Evolutionary conservation across 2,797 vertebrate species (phyloP).

Genomic region (Austrolebias charrua): DNA sequence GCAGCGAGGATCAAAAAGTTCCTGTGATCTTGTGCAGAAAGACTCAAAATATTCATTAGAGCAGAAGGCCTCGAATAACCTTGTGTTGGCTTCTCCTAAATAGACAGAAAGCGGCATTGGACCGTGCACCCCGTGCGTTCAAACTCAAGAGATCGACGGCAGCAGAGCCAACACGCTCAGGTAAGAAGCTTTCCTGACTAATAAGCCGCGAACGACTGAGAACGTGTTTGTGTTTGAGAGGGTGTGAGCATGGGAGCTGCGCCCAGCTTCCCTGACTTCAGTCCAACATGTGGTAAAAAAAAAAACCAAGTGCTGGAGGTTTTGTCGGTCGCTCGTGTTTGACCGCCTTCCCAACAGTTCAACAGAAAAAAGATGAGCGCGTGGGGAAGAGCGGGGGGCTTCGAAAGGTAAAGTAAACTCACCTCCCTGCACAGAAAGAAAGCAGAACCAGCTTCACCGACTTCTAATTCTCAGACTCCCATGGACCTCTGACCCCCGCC

Average conservation of each 20-base stretch:
- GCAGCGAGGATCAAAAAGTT: neutral
- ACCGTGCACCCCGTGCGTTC: constrained; percentile 56
- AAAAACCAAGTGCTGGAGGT: constrained; percentile 45
- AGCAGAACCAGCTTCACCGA: constrained; percentile 42
- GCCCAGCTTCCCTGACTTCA: constrained; percentile 43
- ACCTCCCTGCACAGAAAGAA: constrained; percentile 43
- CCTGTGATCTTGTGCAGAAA: neutral
- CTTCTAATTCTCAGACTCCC: constrained; percentile 63
- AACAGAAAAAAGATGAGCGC: constrained; percentile 42
- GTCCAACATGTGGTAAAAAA: constrained; percentile 61
- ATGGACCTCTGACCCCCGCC: constrained; percentile 69
- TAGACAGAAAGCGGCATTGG: constrained; percentile 50
- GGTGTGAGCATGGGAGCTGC: constrained; percentile 31
- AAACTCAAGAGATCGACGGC: constrained; percentile 43
- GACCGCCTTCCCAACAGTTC: constrained; percentile 60
- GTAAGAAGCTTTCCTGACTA: constrained; percentile 25
- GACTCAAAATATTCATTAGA: constrained; percentile 4
- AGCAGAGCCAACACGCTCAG: constrained; percentile 13
- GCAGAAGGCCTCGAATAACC: constrained; percentile 46
- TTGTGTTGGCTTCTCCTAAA: constrained; percentile 51
- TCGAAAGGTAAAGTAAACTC: constrained; percentile 67
- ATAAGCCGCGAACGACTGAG: constrained; percentile 27
- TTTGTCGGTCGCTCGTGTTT: constrained; percentile 50
- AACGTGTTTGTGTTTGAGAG: constrained; percentile 32
- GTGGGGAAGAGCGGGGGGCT: constrained; percentile 50